A percentile compares a stretch with the other conserved stretches of the same genome.
Evolutionary conservation across 2,113 vertebrate genomes (phyloP).

Genomic region (Poeciliopsis occidentalis): DNA sequence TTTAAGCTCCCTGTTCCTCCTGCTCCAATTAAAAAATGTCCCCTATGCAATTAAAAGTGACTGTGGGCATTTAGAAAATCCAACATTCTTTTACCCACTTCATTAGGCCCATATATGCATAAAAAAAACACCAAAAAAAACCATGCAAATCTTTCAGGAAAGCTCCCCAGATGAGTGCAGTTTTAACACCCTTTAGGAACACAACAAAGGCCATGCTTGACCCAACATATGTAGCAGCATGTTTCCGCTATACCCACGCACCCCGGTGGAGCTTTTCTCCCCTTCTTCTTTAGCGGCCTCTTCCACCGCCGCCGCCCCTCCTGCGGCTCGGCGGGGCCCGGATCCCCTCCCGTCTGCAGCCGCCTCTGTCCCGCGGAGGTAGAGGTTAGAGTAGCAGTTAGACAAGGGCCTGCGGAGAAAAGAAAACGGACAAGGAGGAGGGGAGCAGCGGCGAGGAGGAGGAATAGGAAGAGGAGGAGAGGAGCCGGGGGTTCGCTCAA

Average conservation of each 20-base stretch:
- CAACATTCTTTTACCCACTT: conserved; percentile 86
- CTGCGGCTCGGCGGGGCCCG: conserved; percentile 78
- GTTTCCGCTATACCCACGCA: conserved; percentile 80
- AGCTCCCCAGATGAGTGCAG: conserved; percentile 86
- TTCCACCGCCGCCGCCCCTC: conserved; percentile 80
- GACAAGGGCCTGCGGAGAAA: conserved; percentile 72
- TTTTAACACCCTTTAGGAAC: conserved; percentile 87
- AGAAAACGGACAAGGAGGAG: conserved; percentile 58
- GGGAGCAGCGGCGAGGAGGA: no score
- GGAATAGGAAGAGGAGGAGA: no score
- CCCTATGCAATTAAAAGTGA: conserved; percentile 87
- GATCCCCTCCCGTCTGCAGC: conserved; percentile 80
- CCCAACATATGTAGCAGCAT: conserved; percentile 92
- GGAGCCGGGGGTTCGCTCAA: conserved; percentile 67
- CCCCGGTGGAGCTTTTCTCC: conserved; percentile 80
- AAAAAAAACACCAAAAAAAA: conserved; percentile 39
- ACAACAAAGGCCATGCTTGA: conserved; percentile 89
- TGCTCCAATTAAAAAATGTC: conserved; percentile 90
- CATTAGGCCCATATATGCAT: conserved; percentile 82
- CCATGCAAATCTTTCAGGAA: conserved; percentile 73
- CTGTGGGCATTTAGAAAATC: conserved; percentile 85
- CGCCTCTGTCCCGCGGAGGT: conserved; percentile 77
- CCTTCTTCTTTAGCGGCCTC: conserved; percentile 68
- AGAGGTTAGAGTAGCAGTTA: conserved; percentile 90
- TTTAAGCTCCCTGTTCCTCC: conserved; percentile 52